A percentile compares a stretch with the other conserved stretches of the same genome.
Conservation (phyloP, 1,140 invertebrate genomes). For the Melitaea cinxia region DNA sequence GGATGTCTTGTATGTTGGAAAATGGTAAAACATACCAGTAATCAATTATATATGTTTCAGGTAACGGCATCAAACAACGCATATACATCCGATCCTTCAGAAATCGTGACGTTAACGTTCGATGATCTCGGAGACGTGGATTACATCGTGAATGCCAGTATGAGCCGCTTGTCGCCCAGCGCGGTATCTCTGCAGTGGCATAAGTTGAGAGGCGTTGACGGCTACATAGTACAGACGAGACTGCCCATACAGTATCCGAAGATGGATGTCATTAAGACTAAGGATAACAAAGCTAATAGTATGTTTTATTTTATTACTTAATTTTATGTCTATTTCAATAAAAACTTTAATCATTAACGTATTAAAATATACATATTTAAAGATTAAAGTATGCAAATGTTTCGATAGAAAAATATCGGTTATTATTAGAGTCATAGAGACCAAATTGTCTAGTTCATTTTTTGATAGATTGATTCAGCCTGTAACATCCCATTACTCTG, state of each 20-base stretch:
- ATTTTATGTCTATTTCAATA: no score
- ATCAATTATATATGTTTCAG: constrained; percentile 55
- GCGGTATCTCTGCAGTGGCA: constrained; percentile 84
- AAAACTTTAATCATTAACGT: no score
- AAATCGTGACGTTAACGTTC: constrained; percentile 82
- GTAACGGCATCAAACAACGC: constrained; percentile 85
- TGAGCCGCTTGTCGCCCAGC: constrained; percentile 76
- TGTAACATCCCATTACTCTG: no score
- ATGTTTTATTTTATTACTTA: constrained; percentile 39
- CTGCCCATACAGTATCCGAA: constrained; percentile 81
- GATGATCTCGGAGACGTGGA: constrained; percentile 85
- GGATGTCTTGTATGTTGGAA: no score
- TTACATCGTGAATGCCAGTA: constrained; percentile 82
- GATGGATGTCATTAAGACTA: constrained; percentile 59
- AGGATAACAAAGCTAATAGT: constrained; percentile 78
- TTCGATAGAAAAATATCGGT: no score
- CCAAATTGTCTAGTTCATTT: no score
- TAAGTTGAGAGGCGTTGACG: constrained; percentile 82
- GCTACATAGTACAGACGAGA: constrained; percentile 83
- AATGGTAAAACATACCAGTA: no score
- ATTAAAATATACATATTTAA: no score
- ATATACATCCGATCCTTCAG: constrained; percentile 83
- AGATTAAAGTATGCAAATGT: no score
- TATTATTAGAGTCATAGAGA: no score
- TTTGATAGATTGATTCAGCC: no score